These are phyloP conservation scores for Gambelia wislizenii DNA, from an alignment of 2,797 vertebrate species.

Conservation along the genomic window DNA sequence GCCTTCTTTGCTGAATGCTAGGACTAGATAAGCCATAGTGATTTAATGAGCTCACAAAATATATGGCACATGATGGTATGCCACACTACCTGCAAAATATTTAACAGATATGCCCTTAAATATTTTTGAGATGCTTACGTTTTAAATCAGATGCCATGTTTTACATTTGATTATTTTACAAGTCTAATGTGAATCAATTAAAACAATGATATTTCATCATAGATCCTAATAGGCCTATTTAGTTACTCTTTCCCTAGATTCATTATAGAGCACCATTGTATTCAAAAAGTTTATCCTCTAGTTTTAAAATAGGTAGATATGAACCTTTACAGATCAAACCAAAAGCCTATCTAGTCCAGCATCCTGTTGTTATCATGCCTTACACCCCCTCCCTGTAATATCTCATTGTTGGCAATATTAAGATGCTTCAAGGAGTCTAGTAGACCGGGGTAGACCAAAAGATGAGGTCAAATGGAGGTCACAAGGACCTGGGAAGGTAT, in stretches of 20 bases:
- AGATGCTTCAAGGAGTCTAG: no score
- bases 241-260: background rate
- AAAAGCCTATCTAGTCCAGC: background rate
- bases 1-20: constrained; percentile 50
- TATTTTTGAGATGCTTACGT: background rate
- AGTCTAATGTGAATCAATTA: background rate
- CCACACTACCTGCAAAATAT: constrained; percentile 51
- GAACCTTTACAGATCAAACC: background rate
- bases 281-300: background rate
- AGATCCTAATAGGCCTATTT: background rate
- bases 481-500: no score
- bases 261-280: background rate
- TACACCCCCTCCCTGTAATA: no score
- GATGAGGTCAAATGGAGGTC: no score
- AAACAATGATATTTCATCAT: background rate
- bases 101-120: constrained; percentile 42
- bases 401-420: no score
- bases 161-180: background rate
- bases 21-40: constrained; percentile 59
- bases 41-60: constrained; percentile 62
- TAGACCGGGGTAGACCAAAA: no score
- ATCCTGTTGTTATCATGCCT: no score
- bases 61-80: constrained; percentile 48
- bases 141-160: background rate
- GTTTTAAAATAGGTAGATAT: background rate